Percentiles rank a stretch among this genome's conserved stretches.
Conservation (phyloP, 2,888 invertebrate genomes). For the Tetanocera ferruginea region DNA sequence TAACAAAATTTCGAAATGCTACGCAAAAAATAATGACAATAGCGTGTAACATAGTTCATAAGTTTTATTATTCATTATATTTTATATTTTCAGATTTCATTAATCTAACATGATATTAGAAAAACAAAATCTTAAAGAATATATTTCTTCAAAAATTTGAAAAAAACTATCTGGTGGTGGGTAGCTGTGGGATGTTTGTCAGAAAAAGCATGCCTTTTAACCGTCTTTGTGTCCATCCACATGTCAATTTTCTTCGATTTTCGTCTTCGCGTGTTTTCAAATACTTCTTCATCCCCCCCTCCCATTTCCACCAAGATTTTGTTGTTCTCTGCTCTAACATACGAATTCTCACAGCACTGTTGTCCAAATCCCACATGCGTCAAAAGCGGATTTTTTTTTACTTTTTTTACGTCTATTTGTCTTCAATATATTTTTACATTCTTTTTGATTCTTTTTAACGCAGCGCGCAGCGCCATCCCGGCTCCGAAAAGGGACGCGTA, state of each 20-base stretch:
- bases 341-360: slow-evolving; percentile 42
- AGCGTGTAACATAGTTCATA: too few relatives aligned
- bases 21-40: too few relatives aligned
- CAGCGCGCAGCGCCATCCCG: slow-evolving; percentile 29
- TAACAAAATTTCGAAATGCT: too few relatives aligned
- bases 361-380: slow-evolving; percentile 49
- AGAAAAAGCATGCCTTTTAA: background rate
- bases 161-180: background rate
- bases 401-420: slow-evolving; percentile 46
- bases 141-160: background rate
- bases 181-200: background rate
- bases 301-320: background rate
- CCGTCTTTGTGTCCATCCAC: slow-evolving; percentile 40
- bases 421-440: slow-evolving; percentile 47
- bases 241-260: slow-evolving; percentile 46
- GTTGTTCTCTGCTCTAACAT: slow-evolving; percentile 39
- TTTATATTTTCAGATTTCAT: too few relatives aligned
- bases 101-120: background rate
- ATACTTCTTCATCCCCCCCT: slow-evolving; percentile 2
- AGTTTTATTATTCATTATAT: too few relatives aligned
- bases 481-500: slow-evolving; percentile 44
- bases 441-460: slow-evolving; percentile 40
- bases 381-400: slow-evolving; percentile 45
- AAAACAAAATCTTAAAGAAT: background rate
- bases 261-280: slow-evolving; percentile 42